Conservation (phyloP, 2,113 vertebrate species). For the Phainopepla nitens region DNA sequence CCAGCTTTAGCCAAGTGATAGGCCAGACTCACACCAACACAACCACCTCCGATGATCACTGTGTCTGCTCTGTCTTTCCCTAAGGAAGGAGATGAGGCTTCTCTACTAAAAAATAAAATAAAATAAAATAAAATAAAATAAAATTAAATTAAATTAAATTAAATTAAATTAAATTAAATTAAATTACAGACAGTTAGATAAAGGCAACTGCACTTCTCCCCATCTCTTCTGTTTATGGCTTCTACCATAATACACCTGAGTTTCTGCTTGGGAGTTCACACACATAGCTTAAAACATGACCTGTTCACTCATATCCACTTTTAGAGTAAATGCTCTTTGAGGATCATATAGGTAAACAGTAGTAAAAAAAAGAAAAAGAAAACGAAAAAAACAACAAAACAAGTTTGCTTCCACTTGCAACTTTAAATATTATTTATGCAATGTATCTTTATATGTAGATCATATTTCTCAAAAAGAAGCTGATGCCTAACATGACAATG, state of each 20-base stretch:
- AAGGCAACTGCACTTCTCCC: not conserved
- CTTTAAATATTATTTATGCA: not conserved
- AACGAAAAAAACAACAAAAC: not conserved
- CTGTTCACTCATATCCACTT: not conserved
- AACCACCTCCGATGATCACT: conserved; percentile 91
- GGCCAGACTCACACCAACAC: conserved; percentile 90
- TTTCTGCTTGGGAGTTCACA: not conserved
- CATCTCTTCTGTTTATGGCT: not conserved
- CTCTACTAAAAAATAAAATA: not conserved
- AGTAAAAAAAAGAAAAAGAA: not conserved
- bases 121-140: not conserved
- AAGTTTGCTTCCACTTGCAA: not conserved
- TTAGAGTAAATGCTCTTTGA: not conserved
- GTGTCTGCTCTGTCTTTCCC: conserved; percentile 90
- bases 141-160: not conserved
- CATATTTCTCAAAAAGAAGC: not conserved
- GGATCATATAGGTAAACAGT: not conserved
- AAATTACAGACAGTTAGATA: not conserved
- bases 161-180: not conserved
- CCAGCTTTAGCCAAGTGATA: conserved; percentile 95
- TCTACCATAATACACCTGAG: not conserved
- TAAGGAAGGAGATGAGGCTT: conserved; percentile 29
- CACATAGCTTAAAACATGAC: not conserved
- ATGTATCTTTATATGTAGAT: not conserved
- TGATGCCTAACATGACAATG: not conserved